These are phyloP conservation scores for Drosophila equinoxialis DNA, from an alignment of 1,140 invertebrate species.

Conservation along the genomic window DNA sequence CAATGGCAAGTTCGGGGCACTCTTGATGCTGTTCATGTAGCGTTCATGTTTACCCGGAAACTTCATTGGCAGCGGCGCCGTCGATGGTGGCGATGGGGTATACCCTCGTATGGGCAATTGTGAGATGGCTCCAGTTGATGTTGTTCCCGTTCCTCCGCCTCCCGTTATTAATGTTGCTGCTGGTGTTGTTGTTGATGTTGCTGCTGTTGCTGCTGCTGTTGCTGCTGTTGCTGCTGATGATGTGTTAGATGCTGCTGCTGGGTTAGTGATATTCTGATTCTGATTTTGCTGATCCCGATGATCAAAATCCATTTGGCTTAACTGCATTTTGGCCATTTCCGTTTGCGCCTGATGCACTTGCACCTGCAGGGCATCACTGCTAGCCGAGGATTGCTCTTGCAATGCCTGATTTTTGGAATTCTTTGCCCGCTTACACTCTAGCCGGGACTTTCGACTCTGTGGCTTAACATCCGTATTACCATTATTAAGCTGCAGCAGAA, in stretches of 20 bases:
- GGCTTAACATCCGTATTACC: conserved; percentile 60
- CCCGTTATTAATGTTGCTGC: neutral
- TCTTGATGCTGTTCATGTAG: conserved; percentile 90
- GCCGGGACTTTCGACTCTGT: conserved; percentile 53
- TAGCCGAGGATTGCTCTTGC: conserved; percentile 59
- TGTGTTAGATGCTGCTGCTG: neutral
- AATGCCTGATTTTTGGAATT: conserved; percentile 80
- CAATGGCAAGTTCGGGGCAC: conserved; percentile 89
- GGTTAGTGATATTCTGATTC: conserved; percentile 50
- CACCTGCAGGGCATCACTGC: conserved; percentile 34
- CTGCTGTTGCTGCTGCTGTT: conserved; percentile 40
- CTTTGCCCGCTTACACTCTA: conserved; percentile 76
- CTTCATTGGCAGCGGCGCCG: conserved; percentile 90
- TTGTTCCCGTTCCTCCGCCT: neutral
- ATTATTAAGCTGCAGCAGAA: conserved; percentile 85
- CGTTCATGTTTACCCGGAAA: conserved; percentile 86
- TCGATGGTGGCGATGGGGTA: conserved; percentile 91
- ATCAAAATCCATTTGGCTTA: conserved; percentile 37
- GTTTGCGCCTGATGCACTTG: conserved; percentile 82
- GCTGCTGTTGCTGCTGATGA: conserved; percentile 34
- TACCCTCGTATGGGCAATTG: conserved; percentile 85
- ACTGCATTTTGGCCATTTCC: conserved; percentile 84
- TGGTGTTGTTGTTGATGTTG: conserved; percentile 48
- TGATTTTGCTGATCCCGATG: conserved; percentile 63
- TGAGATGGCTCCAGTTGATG: conserved; percentile 9